phyloP scores from a whole-genome alignment of 2,888 invertebrate species.

The Sicus ferrugineus region DNA sequence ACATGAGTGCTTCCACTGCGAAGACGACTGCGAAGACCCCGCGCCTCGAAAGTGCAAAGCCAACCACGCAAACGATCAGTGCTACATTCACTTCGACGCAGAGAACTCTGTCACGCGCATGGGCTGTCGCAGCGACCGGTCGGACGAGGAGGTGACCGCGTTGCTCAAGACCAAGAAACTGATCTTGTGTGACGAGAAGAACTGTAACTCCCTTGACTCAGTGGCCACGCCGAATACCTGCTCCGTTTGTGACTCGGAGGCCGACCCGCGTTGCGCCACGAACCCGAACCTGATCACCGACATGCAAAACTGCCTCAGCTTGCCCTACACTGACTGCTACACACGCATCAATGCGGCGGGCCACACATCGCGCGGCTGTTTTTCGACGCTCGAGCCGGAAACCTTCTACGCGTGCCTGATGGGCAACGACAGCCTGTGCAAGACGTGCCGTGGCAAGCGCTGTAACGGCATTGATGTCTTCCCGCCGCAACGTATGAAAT shows the following conservation, averaged over 20 bases:
- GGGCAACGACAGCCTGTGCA: slow-evolving; percentile 46
- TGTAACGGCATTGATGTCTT: slow-evolving; percentile 54
- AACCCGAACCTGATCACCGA: slow-evolving; percentile 52
- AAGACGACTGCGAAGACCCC: slow-evolving; percentile 46
- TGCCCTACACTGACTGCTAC: slow-evolving; percentile 56
- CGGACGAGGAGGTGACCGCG: slow-evolving; percentile 40
- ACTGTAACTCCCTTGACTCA: slow-evolving; percentile 48
- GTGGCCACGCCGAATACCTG: slow-evolving; percentile 48
- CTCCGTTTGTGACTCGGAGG: slow-evolving; percentile 50
- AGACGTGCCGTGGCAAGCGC: slow-evolving; percentile 48
- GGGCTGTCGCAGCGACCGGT: slow-evolving; percentile 59
- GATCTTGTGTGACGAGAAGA: slow-evolving; percentile 50
- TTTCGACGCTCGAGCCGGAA: slow-evolving; percentile 43
- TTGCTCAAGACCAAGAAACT: slow-evolving; percentile 51
- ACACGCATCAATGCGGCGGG: slow-evolving; percentile 52
- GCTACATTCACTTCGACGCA: slow-evolving; percentile 50
- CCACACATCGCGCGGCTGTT: slow-evolving; percentile 54
- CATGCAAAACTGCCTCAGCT: slow-evolving; percentile 43
- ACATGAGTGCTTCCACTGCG: slow-evolving; percentile 52
- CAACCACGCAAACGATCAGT: slow-evolving; percentile 51
- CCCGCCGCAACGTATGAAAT: slow-evolving; percentile 49
- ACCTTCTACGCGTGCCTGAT: slow-evolving; percentile 51
- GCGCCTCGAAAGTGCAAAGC: slow-evolving; percentile 43
- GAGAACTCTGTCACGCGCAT: slow-evolving; percentile 43
- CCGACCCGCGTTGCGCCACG: slow-evolving; percentile 54